Percentiles rank a stretch among this genome's conserved stretches.
Conservation (phyloP, 2,888 invertebrate genomes). For the Unio delphinus region DNA sequence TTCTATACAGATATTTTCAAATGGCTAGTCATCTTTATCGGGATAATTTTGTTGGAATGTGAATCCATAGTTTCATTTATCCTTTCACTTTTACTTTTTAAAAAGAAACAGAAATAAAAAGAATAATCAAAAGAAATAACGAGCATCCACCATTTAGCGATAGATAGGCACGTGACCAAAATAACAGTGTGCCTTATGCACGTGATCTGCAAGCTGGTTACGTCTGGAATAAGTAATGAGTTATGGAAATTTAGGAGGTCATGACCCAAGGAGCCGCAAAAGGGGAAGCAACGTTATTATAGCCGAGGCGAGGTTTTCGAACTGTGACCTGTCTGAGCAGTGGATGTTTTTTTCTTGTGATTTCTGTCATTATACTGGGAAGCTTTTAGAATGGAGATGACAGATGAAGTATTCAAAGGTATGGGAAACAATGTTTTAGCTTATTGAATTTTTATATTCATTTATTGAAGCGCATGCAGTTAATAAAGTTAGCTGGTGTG, state of each 20-base stretch:
- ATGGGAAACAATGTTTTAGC: conserved; percentile 15
- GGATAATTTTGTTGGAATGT: no score
- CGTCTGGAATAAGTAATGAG: conserved; percentile 1
- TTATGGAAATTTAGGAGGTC: conserved; percentile 31
- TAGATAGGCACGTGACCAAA: no score
- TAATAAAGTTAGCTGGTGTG: conserved; percentile 8
- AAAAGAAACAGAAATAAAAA: no score
- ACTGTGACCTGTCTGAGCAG: conserved; percentile 6
- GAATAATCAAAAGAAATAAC: no score
- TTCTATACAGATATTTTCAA: no score
- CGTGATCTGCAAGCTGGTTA: conserved; percentile 2
- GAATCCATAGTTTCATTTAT: no score
- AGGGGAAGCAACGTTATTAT: conserved; percentile 20
- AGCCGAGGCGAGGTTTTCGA: conserved; percentile 22
- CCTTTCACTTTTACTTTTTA: no score
- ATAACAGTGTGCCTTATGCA: no score
- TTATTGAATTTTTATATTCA: conserved; percentile 4
- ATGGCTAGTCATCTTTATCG: no score
- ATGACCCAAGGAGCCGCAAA: conserved; percentile 25
- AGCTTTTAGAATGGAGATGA: conserved; percentile 37
- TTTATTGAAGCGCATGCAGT: conserved; percentile 35
- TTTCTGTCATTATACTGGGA: conserved; percentile 12
- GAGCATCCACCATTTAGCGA: no score
- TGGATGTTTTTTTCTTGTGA: conserved; percentile 13
- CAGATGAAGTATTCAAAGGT: conserved; percentile 60